These are phyloP conservation scores for Masticophis lateralis DNA, from an alignment of 2,797 vertebrate genomes.

Conservation along the genomic window DNA sequence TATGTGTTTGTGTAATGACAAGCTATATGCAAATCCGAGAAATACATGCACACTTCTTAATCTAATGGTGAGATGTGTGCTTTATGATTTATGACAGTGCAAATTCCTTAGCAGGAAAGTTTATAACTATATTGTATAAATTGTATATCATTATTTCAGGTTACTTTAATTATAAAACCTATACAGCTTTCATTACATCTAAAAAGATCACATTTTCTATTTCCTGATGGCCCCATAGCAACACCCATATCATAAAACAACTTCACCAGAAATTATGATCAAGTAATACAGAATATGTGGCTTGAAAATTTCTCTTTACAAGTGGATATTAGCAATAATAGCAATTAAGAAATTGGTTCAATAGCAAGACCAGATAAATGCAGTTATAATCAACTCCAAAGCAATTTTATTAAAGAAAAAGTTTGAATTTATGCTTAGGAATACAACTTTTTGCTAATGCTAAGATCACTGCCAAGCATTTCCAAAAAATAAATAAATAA, in stretches of 20 bases:
- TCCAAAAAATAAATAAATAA: neutral
- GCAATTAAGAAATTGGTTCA: neutral
- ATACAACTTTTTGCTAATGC: neutral
- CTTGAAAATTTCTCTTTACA: neutral
- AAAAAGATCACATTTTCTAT: neutral
- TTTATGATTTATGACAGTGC: neutral
- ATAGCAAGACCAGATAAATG: neutral
- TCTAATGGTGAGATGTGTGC: neutral
- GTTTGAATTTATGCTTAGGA: neutral
- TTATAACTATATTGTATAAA: neutral
- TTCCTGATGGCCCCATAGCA: neutral
- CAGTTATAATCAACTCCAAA: neutral
- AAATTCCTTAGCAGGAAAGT: neutral
- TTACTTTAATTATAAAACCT: constrained; percentile 7
- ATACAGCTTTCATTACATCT: neutral
- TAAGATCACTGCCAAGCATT: constrained; percentile 20
- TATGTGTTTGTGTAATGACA: neutral
- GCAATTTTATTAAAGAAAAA: neutral
- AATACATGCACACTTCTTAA: neutral
- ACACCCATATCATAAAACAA: neutral
- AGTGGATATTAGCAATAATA: neutral
- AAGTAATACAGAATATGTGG: neutral
- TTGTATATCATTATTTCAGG: neutral
- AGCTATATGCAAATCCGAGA: neutral
- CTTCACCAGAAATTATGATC: neutral